phyloP scores from a whole-genome alignment of 2,888 invertebrate genomes.

The Netelia inedita region DNA sequence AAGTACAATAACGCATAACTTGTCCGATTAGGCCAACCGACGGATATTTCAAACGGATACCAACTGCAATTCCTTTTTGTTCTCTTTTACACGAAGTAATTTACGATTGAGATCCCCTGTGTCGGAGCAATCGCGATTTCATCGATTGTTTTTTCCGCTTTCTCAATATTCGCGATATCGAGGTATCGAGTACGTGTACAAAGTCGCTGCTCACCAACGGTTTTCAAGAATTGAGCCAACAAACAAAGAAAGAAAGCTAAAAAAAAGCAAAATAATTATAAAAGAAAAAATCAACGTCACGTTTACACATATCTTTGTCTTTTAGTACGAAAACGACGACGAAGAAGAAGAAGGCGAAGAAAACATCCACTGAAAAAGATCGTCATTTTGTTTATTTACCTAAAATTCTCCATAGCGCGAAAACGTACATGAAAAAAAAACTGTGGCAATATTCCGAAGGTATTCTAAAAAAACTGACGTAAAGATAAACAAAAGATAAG shows the following conservation, averaged over 20 bases:
- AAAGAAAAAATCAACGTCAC: neutral
- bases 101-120: conserved; percentile 20
- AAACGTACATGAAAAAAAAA: conserved; percentile 5
- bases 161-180: conserved; percentile 35
- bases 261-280: neutral
- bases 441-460: conserved; percentile 65
- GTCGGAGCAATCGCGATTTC: conserved; percentile 19
- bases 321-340: neutral
- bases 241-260: neutral
- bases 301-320: neutral
- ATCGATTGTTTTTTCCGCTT: conserved; percentile 31
- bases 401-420: conserved; percentile 47
- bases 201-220: too few relatives aligned
- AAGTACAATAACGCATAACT: conserved; percentile 57
- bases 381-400: conserved; percentile 27
- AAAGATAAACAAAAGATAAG: conserved; percentile 7
- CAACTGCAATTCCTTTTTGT: conserved; percentile 6
- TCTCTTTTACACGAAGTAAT: conserved; percentile 41
- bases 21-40: conserved; percentile 61
- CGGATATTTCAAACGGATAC: conserved; percentile 45
- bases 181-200: neutral
- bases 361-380: neutral
- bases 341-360: neutral
- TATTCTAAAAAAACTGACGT: conserved; percentile 48
- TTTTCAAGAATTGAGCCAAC: too few relatives aligned